Percentiles rank a stretch among this genome's conserved stretches.
Evolutionary conservation across 2,888 invertebrate genomes (phyloP).

Genomic region (Trichacis sp.): DNA sequence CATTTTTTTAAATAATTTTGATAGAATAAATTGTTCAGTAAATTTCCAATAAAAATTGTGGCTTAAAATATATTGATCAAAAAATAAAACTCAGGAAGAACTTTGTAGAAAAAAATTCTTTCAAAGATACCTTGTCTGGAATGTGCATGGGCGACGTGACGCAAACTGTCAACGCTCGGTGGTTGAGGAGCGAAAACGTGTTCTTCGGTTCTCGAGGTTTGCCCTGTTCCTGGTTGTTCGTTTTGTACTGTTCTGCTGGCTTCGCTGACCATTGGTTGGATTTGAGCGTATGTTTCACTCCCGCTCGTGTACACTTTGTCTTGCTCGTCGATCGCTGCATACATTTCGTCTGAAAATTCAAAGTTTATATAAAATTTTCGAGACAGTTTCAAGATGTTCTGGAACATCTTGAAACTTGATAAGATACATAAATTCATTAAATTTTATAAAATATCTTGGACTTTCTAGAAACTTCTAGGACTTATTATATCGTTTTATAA

Average conservation of each 20-base stretch:
- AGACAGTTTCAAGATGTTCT: no score
- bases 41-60: no score
- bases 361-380: no score
- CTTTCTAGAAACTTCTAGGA: no score
- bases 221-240: constrained; percentile 59
- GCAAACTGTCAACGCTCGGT: constrained; percentile 75
- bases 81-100: not conserved
- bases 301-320: constrained; percentile 79
- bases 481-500: no score
- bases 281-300: constrained; percentile 90
- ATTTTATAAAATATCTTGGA: no score
- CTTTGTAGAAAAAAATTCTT: constrained; percentile 9
- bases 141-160: constrained; percentile 73
- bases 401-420: no score
- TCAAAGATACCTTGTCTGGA: constrained; percentile 73
- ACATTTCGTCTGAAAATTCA: constrained; percentile 81
- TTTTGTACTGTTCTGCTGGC: constrained; percentile 62
- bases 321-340: constrained; percentile 88
- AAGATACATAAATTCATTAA: no score
- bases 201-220: constrained; percentile 55
- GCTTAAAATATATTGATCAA: no score
- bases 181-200: constrained; percentile 70
- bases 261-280: constrained; percentile 73
- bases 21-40: no score
- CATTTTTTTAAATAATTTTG: no score